phyloP scores from a whole-genome alignment of 2,113 vertebrate species.

The Podarcis cretensis region DNA sequence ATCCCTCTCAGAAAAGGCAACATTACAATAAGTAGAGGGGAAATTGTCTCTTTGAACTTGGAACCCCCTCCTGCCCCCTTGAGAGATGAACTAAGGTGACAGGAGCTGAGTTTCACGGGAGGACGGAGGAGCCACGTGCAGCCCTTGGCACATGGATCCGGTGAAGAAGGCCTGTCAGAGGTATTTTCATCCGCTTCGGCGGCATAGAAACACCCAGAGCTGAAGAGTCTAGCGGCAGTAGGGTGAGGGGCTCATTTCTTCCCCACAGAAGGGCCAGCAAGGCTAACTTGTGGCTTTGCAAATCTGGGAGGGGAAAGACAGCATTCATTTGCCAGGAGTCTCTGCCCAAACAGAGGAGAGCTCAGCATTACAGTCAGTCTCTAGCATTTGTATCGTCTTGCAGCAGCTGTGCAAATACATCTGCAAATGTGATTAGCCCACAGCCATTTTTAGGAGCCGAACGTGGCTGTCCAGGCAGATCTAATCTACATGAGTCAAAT shows the following conservation, averaged over 20 bases:
- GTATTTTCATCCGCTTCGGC: not conserved
- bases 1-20: not conserved
- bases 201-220: not conserved
- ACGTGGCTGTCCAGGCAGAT: not conserved
- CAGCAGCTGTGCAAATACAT: constrained; percentile 8
- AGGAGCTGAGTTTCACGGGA: not conserved
- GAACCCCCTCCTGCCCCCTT: not conserved
- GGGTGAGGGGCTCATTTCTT: too few species aligned
- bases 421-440: not conserved
- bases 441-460: not conserved
- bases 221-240: not conserved
- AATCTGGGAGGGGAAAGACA: not conserved
- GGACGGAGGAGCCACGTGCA: not conserved
- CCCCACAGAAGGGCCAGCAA: not conserved
- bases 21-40: not conserved
- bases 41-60: not conserved
- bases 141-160: not conserved
- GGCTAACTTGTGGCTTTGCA: not conserved
- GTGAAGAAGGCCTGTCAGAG: not conserved
- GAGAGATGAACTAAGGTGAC: not conserved
- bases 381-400: not conserved
- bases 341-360: not conserved
- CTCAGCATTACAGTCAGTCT: not conserved
- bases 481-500: not conserved
- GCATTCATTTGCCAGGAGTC: not conserved